A percentile compares a stretch with the other conserved stretches of the same genome.
Conservation (phyloP, 2,888 invertebrate genomes). For the Loripinus fragilis region DNA sequence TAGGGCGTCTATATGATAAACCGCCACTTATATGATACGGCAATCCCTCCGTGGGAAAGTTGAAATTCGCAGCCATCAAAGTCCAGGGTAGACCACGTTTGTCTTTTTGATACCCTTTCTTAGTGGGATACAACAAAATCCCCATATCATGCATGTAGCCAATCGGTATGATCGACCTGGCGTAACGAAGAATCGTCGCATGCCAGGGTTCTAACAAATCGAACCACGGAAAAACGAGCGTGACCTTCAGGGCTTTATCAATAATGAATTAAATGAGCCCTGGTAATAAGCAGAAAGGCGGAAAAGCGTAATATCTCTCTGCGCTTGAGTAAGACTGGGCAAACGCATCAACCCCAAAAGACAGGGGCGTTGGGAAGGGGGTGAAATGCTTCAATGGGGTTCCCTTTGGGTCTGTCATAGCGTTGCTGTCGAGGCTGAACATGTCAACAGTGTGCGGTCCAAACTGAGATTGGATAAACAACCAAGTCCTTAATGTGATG, state of each 20-base stretch:
- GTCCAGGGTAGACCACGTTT: too few species aligned
- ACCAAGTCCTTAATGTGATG: too few species aligned
- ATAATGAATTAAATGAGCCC: not conserved
- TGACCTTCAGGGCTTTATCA: not conserved
- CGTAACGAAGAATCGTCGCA: not conserved
- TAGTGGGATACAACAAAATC: not conserved
- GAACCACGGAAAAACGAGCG: not conserved
- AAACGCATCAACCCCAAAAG: too few species aligned
- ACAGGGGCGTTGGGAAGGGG: too few species aligned
- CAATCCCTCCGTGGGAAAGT: not conserved
- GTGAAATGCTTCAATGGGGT: too few species aligned
- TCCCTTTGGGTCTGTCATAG: too few species aligned
- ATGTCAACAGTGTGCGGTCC: too few species aligned
- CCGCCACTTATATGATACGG: not conserved
- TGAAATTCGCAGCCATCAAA: not conserved
- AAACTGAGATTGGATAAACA: too few species aligned
- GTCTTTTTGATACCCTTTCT: conserved; percentile 6
- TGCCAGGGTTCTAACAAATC: not conserved
- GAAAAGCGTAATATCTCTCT: too few species aligned
- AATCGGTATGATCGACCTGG: not conserved
- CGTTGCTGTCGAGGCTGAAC: too few species aligned
- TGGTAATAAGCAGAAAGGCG: not conserved
- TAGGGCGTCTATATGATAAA: not conserved
- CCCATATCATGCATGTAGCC: not conserved
- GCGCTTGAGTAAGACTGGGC: too few species aligned